Evolutionary conservation across 2,797 vertebrate species (phyloP), one percentile per base, ranked within the genome.

Genomic region (Syngnathus acus): DNA sequence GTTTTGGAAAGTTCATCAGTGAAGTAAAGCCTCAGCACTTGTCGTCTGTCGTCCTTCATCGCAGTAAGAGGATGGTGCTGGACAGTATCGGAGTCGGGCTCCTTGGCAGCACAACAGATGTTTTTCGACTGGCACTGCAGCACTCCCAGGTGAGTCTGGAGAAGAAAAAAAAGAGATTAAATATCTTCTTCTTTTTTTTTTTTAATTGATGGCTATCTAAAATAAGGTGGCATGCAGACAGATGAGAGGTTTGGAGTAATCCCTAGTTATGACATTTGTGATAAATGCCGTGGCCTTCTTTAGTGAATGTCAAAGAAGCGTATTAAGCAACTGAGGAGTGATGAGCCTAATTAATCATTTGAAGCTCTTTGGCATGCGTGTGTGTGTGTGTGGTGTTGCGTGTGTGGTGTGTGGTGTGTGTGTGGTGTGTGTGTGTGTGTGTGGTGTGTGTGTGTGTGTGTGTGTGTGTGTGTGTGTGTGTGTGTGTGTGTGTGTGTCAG

Each of bases 51-150:
- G 90, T 93, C 67, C 71, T 92, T 17, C 86, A 88, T n/a, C 88
- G 93, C 47, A 95, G 94, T 78, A 95, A 95, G 74, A 91, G 94
- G 62, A 96, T 95, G 94, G 90, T 95, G 75, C 86, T 95, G 6
- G 94, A 96, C 88, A 95, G 86, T 88, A 88, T 95, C 0, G 94
- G 94, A 0, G 94, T 95, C 1, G 94, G 94, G 42, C 83, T 96
- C 0, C 78, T 95, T 61, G 94, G 94, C 62, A 94, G 92, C 88
- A 94, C 89, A 0, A 94, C 93, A 0, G 78, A 85, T 0, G 94
- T 95, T 57, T 94, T 95, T 42, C 76, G 94, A 21, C 82, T 94
- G 53, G 89, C 80, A 1, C 84, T 94, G 70, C 89, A 83, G 72
- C 90, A 95, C 86, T 94, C 93, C 78, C 91, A 88, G 94, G 94